phyloP scores from a whole-genome alignment of 2,113 vertebrate species.

The Gila orcuttii region DNA sequence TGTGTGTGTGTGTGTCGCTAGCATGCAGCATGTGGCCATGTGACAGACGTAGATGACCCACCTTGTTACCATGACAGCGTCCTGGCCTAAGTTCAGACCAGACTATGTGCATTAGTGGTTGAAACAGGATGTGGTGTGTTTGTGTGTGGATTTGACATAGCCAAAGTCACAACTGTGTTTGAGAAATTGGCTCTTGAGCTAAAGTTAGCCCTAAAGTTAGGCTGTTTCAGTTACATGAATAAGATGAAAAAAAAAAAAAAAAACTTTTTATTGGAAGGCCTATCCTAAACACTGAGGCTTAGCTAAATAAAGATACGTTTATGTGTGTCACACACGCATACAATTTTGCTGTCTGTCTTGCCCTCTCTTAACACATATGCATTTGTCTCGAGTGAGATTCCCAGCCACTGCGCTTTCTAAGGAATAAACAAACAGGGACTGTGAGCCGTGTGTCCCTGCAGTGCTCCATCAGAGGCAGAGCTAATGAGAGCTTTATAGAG shows the following conservation, averaged over 20 bases:
- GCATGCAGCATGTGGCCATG: slow-evolving; percentile 21
- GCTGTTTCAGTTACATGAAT: slow-evolving; percentile 56
- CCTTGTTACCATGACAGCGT: slow-evolving; percentile 47
- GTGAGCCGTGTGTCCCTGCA: slow-evolving; percentile 53
- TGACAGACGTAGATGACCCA: slow-evolving; percentile 20
- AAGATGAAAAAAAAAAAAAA: slow-evolving; percentile 38
- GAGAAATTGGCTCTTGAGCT: slow-evolving; percentile 26
- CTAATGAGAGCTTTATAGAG: slow-evolving; percentile 64
- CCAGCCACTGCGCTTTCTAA: slow-evolving; percentile 53
- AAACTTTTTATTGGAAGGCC: slow-evolving; percentile 58
- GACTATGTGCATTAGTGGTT: slow-evolving; percentile 15
- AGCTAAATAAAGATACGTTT: slow-evolving; percentile 39
- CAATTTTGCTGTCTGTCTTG: background rate
- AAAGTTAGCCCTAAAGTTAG: slow-evolving; percentile 55
- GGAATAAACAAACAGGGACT: slow-evolving; percentile 55
- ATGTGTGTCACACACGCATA: slow-evolving; percentile 30
- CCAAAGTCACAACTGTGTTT: slow-evolving; percentile 32
- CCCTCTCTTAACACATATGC: background rate
- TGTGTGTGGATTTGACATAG: slow-evolving; percentile 30
- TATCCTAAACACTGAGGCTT: slow-evolving; percentile 27
- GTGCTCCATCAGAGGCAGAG: slow-evolving; percentile 46
- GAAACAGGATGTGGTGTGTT: slow-evolving; percentile 36
- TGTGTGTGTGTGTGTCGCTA: slow-evolving; percentile 1
- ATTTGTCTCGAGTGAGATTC: slow-evolving; percentile 33
- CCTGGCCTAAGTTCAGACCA: slow-evolving; percentile 58